Base-by-base conservation (phyloP, 2,113 vertebrate species). In the Tupaia chinensis region DNA sequence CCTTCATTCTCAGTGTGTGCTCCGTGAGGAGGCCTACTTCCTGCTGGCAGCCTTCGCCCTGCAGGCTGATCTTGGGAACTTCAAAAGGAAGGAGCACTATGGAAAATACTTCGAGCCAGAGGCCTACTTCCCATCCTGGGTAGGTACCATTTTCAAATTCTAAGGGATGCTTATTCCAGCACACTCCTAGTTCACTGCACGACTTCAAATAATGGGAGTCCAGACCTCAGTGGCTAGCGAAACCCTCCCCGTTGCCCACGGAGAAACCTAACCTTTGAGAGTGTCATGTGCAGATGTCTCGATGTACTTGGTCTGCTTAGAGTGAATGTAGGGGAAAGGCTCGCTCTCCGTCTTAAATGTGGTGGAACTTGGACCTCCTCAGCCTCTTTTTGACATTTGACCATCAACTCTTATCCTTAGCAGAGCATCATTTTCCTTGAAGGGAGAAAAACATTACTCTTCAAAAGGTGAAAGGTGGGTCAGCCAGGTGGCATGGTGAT, bases 71-170 rank as follows among this genome's bases (percentile, higher is more conserved):
- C 99, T 99, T 25, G 99, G 99, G 0, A 99, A 99, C 98, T 99
- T 99, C 99, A 99, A 99, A 97, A 98, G 99, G 77, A 99, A 99
- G 98, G 99, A 99, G 97, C 99, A 99, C 99, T 99, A 98, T 8
- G 99, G 99, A 97, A 99, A 99, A 76, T 99, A 99, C 98, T 99
- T 99, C 27, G 99, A 99, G 96, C 99, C 99, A 0, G 99, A 99
- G 95, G 99, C 99, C 22, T 99, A 99, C 98, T 99, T 99, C 97
- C 99, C 99, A 0, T 98, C 99, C 5, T 99, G 99, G 99, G 99
- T 99, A 98, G 95, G 98, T 61, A 25, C 84, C 54, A 32, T 72
- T 93, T 78, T 65, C 76, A 78, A 44, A 60, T 68, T 83, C 80
- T 89, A 27, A 69, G 14, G 15, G 83, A 60, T 34, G 29, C 89